phyloP scores from a whole-genome alignment of 2,888 invertebrate species.

The Brenthis ino region DNA sequence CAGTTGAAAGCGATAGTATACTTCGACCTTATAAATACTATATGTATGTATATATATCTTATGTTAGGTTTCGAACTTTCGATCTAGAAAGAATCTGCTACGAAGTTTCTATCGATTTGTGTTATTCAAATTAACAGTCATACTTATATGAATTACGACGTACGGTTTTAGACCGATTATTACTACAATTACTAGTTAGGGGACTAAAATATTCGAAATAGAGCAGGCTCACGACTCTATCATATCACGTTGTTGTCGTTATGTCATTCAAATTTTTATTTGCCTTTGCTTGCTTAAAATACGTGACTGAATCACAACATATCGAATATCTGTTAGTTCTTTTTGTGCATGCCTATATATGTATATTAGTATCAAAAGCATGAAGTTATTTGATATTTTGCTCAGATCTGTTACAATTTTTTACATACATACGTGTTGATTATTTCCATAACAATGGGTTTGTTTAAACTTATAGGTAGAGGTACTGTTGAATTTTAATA shows the following conservation, averaged over 20 bases:
- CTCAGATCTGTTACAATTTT: constrained; percentile 41
- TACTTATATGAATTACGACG: not conserved
- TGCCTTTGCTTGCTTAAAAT: constrained; percentile 6
- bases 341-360: not conserved
- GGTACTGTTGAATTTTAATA: constrained; percentile 35
- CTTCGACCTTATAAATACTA: not conserved
- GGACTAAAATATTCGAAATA: constrained; percentile 14
- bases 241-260: constrained; percentile 4
- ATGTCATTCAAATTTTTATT: constrained; percentile 12
- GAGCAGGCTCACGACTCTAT: constrained; percentile 6
- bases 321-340: constrained; percentile 7
- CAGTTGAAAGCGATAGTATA: constrained; percentile 19
- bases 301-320: constrained; percentile 1
- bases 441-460: constrained; percentile 67
- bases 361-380: not conserved
- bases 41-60: not conserved
- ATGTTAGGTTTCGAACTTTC: too few species aligned
- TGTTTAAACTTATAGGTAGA: constrained; percentile 49
- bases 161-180: not conserved
- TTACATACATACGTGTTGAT: constrained; percentile 55
- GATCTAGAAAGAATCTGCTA: too few species aligned
- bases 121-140: too few species aligned
- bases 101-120: too few species aligned
- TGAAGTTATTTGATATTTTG: constrained; percentile 14
- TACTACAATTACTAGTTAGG: not conserved